Evolutionary conservation across 2,113 vertebrate genomes (phyloP), one percentile per base, ranked within the genome.

Genomic region (Pachycephala philippinensis): DNA sequence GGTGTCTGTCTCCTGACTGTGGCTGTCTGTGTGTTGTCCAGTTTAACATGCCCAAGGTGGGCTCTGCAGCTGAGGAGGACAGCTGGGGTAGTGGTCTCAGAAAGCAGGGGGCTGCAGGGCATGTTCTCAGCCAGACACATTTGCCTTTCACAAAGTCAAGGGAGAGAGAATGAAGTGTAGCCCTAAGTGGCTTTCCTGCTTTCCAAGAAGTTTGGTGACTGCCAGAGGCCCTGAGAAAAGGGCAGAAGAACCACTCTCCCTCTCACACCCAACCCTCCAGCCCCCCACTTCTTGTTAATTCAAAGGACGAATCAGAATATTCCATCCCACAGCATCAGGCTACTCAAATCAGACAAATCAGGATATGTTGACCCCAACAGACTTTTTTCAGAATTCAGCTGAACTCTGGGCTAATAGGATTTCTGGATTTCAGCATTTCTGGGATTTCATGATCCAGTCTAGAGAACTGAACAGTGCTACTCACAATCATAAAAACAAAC

Each of bases 401-500:
- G 42, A 84, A 33, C 24, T 44, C 56, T 22, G 5, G 33, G 23
- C 22, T 50, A 12, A n/a, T 35, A 54, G 39, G 64, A 27, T 53
- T 77, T n/a, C 33, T 27, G 42, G 44, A 45, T 74, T 54, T 77
- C 74, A 54, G 28, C 44, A 64, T 64, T 84, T 52, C 42, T 61
- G 77, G 19, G 37, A 45, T 86, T 50, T 86, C n/a, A 31, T 35
- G n/a, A 35, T 27, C 78, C 59, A 35, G 33, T 30, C 60, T 39
- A 49, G 49, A 68, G 54, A 91, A 91, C 28, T 37, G 37, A 71
- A 54, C 4, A 45, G 17, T 40, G 49, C 23, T 66, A 96, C 96
- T 98, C 86, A 99, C 99, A 98, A 99, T 99, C 99, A 99, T 99
- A 91, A 99, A 99, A 68, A 99, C 98, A 71, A 98, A 99, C 14